Evolutionary conservation across 2,113 vertebrate genomes (phyloP).

Genomic region (Ciconia stormi): DNA sequence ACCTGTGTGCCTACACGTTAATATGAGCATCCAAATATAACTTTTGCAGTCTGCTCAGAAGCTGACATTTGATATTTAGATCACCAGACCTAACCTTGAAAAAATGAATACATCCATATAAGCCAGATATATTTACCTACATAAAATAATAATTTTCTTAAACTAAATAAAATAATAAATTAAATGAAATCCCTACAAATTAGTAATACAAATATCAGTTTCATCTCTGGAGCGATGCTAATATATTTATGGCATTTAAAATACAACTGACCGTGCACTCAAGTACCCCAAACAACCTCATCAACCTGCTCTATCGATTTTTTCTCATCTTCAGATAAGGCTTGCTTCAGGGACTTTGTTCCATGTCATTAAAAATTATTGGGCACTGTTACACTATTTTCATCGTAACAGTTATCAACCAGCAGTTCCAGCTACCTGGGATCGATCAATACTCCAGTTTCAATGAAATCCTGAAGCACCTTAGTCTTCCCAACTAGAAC

Average conservation of each 20-base stretch:
- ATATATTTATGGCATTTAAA: not conserved
- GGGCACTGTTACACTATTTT: not conserved
- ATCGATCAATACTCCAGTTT: not conserved
- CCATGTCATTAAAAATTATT: not conserved
- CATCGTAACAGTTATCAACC: not conserved
- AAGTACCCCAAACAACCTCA: not conserved
- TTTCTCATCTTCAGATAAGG: not conserved
- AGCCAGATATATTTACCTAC: not conserved
- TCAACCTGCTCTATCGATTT: not conserved
- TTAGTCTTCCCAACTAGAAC: not conserved
- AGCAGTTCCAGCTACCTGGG: not conserved
- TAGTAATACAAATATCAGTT: not conserved
- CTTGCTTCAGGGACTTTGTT: not conserved
- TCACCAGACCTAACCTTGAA: not conserved
- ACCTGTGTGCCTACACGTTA: not conserved
- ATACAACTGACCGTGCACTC: not conserved
- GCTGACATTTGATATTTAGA: not conserved
- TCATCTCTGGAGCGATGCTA: not conserved
- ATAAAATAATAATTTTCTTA: not conserved
- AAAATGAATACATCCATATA: not conserved
- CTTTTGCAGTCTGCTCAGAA: not conserved
- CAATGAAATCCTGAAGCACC: not conserved
- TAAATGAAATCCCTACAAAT: not conserved
- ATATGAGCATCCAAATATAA: not conserved
- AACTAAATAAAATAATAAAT: not conserved